These are phyloP conservation scores for Trissolcus brochymenae DNA, from an alignment of 2,888 invertebrate species.

Conservation along the genomic window DNA sequence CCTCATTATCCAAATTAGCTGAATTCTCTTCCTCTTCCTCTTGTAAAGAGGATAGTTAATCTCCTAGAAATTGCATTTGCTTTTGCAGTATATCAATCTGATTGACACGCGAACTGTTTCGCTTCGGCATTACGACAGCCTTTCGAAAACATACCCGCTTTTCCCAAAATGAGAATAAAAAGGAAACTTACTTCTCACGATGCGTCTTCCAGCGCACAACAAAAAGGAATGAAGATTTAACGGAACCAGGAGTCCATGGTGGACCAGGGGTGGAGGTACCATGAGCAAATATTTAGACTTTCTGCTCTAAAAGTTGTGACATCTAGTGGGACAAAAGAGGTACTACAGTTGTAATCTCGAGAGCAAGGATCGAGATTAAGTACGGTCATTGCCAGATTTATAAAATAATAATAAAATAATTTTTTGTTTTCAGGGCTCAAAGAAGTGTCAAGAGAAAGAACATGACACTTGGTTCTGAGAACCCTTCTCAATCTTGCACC, in stretches of 20 bases:
- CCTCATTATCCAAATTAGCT: neutral
- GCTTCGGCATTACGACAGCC: neutral
- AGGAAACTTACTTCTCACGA: neutral
- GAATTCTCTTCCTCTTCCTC: neutral
- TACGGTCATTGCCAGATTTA: no score
- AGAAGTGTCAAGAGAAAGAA: no score
- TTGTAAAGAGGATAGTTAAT: neutral
- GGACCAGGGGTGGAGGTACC: neutral
- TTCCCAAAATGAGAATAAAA: neutral
- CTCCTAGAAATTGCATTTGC: neutral
- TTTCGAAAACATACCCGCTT: neutral
- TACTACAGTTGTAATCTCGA: slow-evolving; percentile 7
- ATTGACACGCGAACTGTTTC: neutral
- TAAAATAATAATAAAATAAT: no score
- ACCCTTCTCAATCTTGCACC: no score
- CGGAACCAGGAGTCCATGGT: neutral
- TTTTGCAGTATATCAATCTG: neutral
- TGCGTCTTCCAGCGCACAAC: neutral
- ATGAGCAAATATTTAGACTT: neutral
- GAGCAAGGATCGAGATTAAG: neutral
- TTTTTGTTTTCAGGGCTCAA: no score
- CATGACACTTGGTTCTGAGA: no score
- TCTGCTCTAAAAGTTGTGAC: neutral
- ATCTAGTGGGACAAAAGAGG: slow-evolving; percentile 1
- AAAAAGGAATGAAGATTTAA: neutral